Evolutionary conservation across 2,797 vertebrate genomes (phyloP), one percentile per base, ranked within the genome.

Genomic region (Notolepis coatsorum): DNA sequence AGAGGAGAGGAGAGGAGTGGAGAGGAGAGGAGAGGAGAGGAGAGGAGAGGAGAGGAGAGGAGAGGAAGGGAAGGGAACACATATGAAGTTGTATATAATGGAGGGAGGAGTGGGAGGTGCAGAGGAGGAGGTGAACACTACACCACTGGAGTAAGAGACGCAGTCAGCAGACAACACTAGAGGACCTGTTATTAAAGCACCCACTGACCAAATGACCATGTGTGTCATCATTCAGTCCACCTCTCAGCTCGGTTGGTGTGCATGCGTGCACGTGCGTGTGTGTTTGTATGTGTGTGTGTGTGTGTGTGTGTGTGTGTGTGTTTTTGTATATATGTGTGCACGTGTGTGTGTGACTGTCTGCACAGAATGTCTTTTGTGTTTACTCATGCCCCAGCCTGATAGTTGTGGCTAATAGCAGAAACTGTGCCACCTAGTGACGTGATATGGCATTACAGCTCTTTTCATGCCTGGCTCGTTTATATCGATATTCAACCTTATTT

Each of bases 151-250:
- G 63, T 10, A 41, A 62, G 48, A 55, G 23, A 58, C 38, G 43
- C 48, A 0, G 42, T 50, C 25, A 47, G 43, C 62, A 52, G 59
- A 27, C 31, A 33, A 41, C 2, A 5, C 13, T n/a, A 18, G n/a
- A 63, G 77, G 77, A 80, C 79, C 83, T 80, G 72, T 58, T 58
- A 43, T 86, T 86, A 82, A 50, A 66, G 54, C 58, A 59, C 71
- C n/a, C 75, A 80, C 76, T 80, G 56, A 0, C 65, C 46, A 83
- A 12, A 73, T 73, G 75, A 57, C 45, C 17, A 18, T 25, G 39
- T 2, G 61, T 35, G 17, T 49, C 61, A 62, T 63, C 43, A 71
- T 74, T 82, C 73, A 61, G 56, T 62, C 62, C 57, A 51, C 54
- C 56, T 62, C 65, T 43, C 18, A 38, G 64, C 63, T 37, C n/a